Conservation (phyloP, 2,113 vertebrate genomes). For the Platichthys stellatus region DNA sequence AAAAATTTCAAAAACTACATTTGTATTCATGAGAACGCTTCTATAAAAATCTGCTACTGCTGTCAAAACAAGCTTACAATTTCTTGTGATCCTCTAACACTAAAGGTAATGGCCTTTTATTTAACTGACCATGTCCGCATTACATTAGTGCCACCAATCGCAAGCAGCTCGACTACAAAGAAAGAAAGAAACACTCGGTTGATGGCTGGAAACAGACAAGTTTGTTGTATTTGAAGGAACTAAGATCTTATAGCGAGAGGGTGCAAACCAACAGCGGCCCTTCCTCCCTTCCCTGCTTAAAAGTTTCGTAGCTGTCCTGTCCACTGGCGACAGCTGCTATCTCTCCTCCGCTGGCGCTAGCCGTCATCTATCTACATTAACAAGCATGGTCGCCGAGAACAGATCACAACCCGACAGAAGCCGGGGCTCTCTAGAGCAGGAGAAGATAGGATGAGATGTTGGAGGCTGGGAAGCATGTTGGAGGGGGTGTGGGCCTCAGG, state of each 20-base stretch:
- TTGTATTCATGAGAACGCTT: slow-evolving; percentile 5
- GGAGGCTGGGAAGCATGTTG: neutral
- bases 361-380: slow-evolving; percentile 66
- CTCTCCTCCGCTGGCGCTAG: slow-evolving; percentile 29
- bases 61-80: slow-evolving; percentile 43
- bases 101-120: slow-evolving; percentile 37
- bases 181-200: slow-evolving; percentile 9
- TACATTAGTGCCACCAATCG: slow-evolving; percentile 51
- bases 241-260: slow-evolving; percentile 68
- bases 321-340: slow-evolving; percentile 50
- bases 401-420: slow-evolving; percentile 32
- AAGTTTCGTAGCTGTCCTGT: slow-evolving; percentile 42
- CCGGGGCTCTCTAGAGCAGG: slow-evolving; percentile 23
- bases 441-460: slow-evolving; percentile 31
- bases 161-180: slow-evolving; percentile 23
- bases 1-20: neutral
- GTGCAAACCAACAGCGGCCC: slow-evolving; percentile 47
- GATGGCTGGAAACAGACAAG: slow-evolving; percentile 36
- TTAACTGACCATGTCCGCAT: slow-evolving; percentile 61
- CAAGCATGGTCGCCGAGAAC: slow-evolving; percentile 17
- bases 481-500: neutral
- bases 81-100: neutral
- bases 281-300: slow-evolving; percentile 3
- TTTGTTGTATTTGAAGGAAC: slow-evolving; percentile 51
- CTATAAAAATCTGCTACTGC: slow-evolving; percentile 1